phyloP scores from a whole-genome alignment of 1,140 invertebrate species.

The Epicauta chinensis region DNA sequence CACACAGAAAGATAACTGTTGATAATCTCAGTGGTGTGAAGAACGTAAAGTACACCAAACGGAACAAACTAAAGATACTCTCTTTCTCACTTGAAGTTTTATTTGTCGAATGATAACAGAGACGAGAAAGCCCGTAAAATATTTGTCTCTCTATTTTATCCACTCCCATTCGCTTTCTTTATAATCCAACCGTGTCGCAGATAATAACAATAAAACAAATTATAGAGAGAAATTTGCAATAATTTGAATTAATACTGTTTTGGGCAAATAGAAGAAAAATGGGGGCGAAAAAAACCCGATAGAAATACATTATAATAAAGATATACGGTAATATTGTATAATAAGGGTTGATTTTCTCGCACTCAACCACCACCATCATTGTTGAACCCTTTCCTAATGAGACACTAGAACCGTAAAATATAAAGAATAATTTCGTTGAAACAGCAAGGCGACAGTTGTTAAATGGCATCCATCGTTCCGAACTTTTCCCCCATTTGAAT shows the following conservation, averaged over 20 bases:
- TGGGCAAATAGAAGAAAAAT: neutral
- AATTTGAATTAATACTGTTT: neutral
- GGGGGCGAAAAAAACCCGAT: neutral
- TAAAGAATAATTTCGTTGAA: constrained; percentile 29
- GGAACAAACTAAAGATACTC: too few species aligned
- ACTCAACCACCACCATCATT: too few species aligned
- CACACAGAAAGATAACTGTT: constrained; percentile 7
- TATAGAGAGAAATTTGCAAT: too few species aligned
- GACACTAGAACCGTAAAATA: constrained; percentile 5
- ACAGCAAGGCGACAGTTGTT: constrained; percentile 26
- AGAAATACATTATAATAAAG: neutral
- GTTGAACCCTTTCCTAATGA: constrained; percentile 5
- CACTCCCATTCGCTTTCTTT: too few species aligned
- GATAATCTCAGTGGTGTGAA: constrained; percentile 10
- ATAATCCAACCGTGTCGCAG: too few species aligned
- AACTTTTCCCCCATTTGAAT: constrained; percentile 30
- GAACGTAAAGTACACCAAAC: too few species aligned
- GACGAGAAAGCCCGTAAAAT: too few species aligned
- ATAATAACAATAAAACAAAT: too few species aligned
- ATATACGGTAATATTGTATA: neutral
- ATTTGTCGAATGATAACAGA: too few species aligned
- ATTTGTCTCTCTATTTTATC: too few species aligned
- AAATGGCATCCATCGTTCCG: constrained; percentile 28
- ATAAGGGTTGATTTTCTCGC: neutral
- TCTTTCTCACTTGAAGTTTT: too few species aligned